Base-by-base conservation (phyloP, 2,113 vertebrate genomes). In the Grus americana region DNA sequence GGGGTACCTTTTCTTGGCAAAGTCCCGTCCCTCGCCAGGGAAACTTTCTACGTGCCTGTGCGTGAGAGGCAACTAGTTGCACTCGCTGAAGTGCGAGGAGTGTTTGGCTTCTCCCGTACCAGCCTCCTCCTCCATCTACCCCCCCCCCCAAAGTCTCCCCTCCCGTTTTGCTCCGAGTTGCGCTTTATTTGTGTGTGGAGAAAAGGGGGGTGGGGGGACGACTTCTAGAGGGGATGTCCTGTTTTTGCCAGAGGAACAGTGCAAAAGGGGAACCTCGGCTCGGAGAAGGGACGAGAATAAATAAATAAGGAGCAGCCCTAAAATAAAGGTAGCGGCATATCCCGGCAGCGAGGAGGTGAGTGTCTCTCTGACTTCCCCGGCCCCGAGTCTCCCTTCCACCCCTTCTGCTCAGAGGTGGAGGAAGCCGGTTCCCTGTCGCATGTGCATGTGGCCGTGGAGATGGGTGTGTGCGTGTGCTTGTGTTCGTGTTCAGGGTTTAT, bases 291-390 rank as follows among this genome's bases (percentile, higher is more conserved):
- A 72, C 82, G 74, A 87, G 79, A 95, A 91, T 82, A 91, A 90
- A 95, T 88, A 92, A 89, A 86, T 75, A 89, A 92, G 88, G 87
- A 96, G 75, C 91, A 26, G 72, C 59, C 81, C 21, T 75, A 67
- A 82, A 91, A 90, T 83, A 88, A 83, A 89, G 78, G 82, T 72
- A 93, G 95, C 70, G 54, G 85, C 88, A 3, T 36, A 90, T 30
- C 23, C 78, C 79, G 38, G 74, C 83, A 49, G 57, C 47, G 36
- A 90, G 86, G 91, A 97, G 97, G 97, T 97, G 95, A 97, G 97
- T 95, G 42, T 46, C 34, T 40, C 58, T 19, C 58, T 5, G 62
- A 12, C 40, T 86, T 73, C 63, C 63, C 52, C 15, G 65, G 55
- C 40, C 59, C 26, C 27, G 26, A 18, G 55, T 58, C 72, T 76